phyloP scores from a whole-genome alignment of 2,888 invertebrate genomes.

The Vesta saturnalis region DNA sequence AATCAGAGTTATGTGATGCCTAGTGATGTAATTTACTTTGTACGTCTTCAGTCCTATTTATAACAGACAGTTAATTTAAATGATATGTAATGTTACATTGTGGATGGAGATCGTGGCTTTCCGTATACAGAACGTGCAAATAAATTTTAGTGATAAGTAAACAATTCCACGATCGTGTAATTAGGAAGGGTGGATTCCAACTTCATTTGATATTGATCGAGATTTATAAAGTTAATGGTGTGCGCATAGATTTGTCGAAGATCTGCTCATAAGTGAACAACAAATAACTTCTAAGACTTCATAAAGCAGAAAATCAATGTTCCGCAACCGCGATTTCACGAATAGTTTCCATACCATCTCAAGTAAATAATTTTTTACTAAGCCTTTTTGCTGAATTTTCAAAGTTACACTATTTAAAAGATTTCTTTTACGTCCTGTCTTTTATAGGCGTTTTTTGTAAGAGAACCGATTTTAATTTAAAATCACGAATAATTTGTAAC shows the following conservation, averaged over 20 bases:
- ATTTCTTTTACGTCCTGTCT: background rate
- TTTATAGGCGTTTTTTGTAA: background rate
- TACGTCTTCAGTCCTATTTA: constrained; percentile 20
- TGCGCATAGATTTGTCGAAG: constrained; percentile 6
- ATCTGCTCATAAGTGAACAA: constrained; percentile 6
- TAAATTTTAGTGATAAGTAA: constrained; percentile 26
- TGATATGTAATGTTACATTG: constrained; percentile 17
- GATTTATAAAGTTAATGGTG: constrained; percentile 2
- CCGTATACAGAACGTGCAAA: constrained; percentile 26
- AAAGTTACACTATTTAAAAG: constrained; percentile 1
- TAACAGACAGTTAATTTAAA: constrained; percentile 27
- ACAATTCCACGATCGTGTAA: constrained; percentile 20
- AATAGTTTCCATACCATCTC: constrained; percentile 11
- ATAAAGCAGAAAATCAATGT: constrained; percentile 16
- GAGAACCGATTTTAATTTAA: background rate
- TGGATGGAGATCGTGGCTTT: constrained; percentile 16
- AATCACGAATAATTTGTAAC: background rate
- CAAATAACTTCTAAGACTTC: constrained; percentile 3
- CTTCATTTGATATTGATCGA: constrained; percentile 3
- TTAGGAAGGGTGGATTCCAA: constrained; percentile 9
- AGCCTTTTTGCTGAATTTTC: background rate
- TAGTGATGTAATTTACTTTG: constrained; percentile 23
- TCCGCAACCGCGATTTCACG: constrained; percentile 9
- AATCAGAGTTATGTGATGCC: constrained; percentile 22
- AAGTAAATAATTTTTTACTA: background rate